These are phyloP conservation scores for Polylopha cassiicola DNA, from an alignment of 2,888 invertebrate genomes.

Conservation along the genomic window DNA sequence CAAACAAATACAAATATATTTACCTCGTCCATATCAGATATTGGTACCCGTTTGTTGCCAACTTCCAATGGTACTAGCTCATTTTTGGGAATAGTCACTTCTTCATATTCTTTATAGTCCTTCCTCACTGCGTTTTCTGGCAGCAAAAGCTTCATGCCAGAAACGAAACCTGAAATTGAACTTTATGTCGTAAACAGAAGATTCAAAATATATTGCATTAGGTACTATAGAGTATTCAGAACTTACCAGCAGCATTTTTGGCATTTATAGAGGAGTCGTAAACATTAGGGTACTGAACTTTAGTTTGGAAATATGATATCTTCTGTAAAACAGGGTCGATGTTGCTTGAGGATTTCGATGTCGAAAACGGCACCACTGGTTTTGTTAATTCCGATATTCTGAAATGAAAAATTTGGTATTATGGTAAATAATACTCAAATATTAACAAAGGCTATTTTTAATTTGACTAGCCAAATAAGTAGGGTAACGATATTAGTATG, in stretches of 20 bases:
- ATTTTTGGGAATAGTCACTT: conserved; percentile 88
- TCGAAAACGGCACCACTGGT: conserved; percentile 68
- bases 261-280: conserved; percentile 87
- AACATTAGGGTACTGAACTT: conserved; percentile 88
- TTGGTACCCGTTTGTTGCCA: conserved; percentile 80
- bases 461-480: too few relatives aligned
- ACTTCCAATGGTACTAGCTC: conserved; percentile 76
- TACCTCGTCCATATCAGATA: conserved; percentile 81
- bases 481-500: too few relatives aligned
- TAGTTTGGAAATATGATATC: conserved; percentile 66
- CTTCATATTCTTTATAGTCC: conserved; percentile 87
- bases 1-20: conserved; percentile 12
- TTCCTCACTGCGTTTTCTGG: conserved; percentile 87
- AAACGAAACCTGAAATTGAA: conserved; percentile 87
- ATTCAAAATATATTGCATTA: too few relatives aligned
- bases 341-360: conserved; percentile 52
- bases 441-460: too few relatives aligned
- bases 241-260: conserved; percentile 79
- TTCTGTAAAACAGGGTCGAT: conserved; percentile 54
- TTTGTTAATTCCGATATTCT: conserved; percentile 64
- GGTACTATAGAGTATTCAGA: conserved; percentile 1
- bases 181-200: too few relatives aligned
- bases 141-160: conserved; percentile 85
- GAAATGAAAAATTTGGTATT: conserved; percentile 31
- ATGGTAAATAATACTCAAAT: too few relatives aligned